phyloP scores from a whole-genome alignment of 1,140 invertebrate species.

The Tetranychus cinnabarinus region DNA sequence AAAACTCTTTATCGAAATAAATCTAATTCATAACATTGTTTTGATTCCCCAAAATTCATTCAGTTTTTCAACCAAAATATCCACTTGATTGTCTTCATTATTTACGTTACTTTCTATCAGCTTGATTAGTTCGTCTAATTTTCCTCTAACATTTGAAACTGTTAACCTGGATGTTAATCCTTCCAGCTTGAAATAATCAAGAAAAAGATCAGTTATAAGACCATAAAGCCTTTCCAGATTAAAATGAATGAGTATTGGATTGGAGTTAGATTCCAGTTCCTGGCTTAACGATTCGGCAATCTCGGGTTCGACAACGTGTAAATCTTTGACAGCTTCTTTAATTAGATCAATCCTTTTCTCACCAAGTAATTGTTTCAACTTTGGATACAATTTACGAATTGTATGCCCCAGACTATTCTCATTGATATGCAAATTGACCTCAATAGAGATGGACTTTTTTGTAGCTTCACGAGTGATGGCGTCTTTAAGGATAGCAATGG shows the following conservation, averaged over 20 bases:
- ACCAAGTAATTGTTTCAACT: constrained; percentile 24
- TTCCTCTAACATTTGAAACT: neutral
- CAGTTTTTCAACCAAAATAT: constrained; percentile 5
- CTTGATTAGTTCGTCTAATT: constrained; percentile 2
- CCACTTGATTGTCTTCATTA: neutral
- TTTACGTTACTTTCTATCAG: constrained; percentile 3
- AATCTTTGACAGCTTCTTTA: constrained; percentile 8
- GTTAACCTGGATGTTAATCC: neutral
- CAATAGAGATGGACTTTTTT: constrained; percentile 50
- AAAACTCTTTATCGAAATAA: no score
- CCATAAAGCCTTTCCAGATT: constrained; percentile 9
- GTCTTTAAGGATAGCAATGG: constrained; percentile 60
- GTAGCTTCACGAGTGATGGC: constrained; percentile 59
- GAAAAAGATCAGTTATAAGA: constrained; percentile 10
- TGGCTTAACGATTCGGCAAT: constrained; percentile 2
- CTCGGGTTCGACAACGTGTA: constrained; percentile 4
- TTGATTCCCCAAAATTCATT: constrained; percentile 3
- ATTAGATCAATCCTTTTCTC: neutral
- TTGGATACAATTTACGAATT: constrained; percentile 38
- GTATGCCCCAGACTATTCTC: constrained; percentile 40
- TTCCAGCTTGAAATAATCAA: constrained; percentile 10
- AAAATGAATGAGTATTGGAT: neutral
- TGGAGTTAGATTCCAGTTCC: neutral
- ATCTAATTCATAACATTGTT: no score
- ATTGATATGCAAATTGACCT: constrained; percentile 32